Evolutionary conservation across 2,888 invertebrate species (phyloP).

Genomic region (Bhutanitis thaidina): DNA sequence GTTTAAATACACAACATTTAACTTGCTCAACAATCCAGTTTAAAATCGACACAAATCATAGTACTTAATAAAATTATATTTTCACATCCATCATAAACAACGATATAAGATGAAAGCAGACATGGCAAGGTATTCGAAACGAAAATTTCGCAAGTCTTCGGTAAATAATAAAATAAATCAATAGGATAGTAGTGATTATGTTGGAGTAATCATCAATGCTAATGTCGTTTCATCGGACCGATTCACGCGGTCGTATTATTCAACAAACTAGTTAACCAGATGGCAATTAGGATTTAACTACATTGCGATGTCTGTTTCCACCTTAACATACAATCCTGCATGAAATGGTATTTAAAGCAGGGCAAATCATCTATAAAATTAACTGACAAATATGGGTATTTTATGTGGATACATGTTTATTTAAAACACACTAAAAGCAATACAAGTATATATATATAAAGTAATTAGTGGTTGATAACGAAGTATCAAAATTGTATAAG

Average conservation of each 20-base stretch:
- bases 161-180: background rate
- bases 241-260: no score
- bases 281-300: no score
- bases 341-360: background rate
- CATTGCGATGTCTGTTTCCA: background rate
- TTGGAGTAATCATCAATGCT: no score
- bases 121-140: background rate
- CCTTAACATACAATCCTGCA: background rate
- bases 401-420: no score
- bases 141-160: background rate
- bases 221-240: no score
- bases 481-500: no score
- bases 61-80: constrained; percentile 14
- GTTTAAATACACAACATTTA: constrained; percentile 63
- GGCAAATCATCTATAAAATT: background rate
- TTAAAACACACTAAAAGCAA: no score
- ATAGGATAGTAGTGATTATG: background rate
- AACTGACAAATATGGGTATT: no score
- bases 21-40: constrained; percentile 51
- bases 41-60: constrained; percentile 22
- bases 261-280: no score
- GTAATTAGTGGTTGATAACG: no score
- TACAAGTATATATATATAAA: no score
- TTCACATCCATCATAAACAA: background rate
- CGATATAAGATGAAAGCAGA: background rate